These are phyloP conservation scores for Drosophila buzzatii DNA, from an alignment of 2,888 invertebrate genomes.

Conservation along the genomic window DNA sequence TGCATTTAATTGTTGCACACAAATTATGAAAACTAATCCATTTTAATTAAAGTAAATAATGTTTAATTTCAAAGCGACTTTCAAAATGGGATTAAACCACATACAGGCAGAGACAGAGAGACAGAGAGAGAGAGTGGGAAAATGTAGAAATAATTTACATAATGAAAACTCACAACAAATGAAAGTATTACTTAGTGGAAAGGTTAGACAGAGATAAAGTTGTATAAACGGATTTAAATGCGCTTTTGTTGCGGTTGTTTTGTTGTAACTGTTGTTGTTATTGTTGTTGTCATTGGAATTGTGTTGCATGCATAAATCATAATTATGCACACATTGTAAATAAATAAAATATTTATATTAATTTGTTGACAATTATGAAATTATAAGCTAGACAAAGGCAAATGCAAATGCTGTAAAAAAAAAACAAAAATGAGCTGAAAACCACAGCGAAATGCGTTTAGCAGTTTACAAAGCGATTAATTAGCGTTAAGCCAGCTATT, in stretches of 20 bases:
- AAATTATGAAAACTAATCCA: constrained; percentile 65
- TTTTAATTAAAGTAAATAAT: constrained; percentile 78
- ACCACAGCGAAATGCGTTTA: constrained; percentile 43
- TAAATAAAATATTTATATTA: constrained; percentile 68
- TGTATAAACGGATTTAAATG: constrained; percentile 68
- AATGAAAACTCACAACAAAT: constrained; percentile 36
- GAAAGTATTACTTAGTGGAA: constrained; percentile 41
- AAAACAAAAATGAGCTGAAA: constrained; percentile 2
- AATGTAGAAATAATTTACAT: constrained; percentile 16
- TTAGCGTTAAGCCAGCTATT: constrained; percentile 59
- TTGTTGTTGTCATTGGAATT: constrained; percentile 6
- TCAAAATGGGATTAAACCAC: constrained; percentile 59
- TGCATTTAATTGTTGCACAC: constrained; percentile 55
- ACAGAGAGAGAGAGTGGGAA: not conserved
- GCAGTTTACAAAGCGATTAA: constrained; percentile 72
- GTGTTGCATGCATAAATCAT: constrained; percentile 58
- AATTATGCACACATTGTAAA: constrained; percentile 62
- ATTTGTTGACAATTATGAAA: constrained; percentile 75
- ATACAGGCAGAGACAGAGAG: not conserved
- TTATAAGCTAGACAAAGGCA: constrained; percentile 56
- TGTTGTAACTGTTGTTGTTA: not conserved
- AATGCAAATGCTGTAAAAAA: not conserved
- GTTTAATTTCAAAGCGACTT: constrained; percentile 61
- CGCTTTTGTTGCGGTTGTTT: constrained; percentile 21
- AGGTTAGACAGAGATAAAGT: constrained; percentile 32